Conservation (phyloP, 2,888 invertebrate genomes). For the Melitaea athalia region DNA sequence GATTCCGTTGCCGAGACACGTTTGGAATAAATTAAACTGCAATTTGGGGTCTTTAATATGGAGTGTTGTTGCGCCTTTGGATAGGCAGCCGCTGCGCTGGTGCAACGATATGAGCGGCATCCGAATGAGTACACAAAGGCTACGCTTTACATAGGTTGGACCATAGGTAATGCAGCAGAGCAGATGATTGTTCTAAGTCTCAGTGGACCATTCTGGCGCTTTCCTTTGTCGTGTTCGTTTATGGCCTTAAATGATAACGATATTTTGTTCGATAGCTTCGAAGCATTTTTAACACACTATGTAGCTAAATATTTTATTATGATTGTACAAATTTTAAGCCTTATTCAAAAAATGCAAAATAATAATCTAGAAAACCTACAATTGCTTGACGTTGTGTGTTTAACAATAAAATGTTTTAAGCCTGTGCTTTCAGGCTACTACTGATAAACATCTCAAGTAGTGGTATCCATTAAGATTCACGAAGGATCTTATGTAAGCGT, state of each 20-base stretch:
- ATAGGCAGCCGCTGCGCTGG: conserved; percentile 59
- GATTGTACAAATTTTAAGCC: neutral
- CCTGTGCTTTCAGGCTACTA: no score
- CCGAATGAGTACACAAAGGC: conserved; percentile 68
- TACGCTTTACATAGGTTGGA: conserved; percentile 39
- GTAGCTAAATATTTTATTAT: neutral
- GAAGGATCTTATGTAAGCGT: conserved; percentile 42
- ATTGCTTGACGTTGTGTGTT: no score
- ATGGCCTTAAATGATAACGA: neutral
- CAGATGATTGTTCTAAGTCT: conserved; percentile 55
- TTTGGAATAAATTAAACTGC: conserved; percentile 80
- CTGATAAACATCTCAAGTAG: neutral
- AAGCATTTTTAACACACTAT: neutral
- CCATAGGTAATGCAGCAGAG: conserved; percentile 66
- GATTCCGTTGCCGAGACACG: conserved; percentile 80
- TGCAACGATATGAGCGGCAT: conserved; percentile 73
- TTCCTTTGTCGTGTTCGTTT: conserved; percentile 21
- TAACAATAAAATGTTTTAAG: no score
- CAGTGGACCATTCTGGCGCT: conserved; percentile 43
- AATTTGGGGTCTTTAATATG: conserved; percentile 80
- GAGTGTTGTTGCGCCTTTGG: conserved; percentile 77
- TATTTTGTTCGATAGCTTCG: neutral
- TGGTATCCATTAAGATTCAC: conserved; percentile 5
- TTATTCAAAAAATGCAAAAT: no score
- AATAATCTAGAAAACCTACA: no score